These are phyloP conservation scores for Myopa tessellatipennis DNA, from an alignment of 2,888 invertebrate genomes.

Conservation along the genomic window DNA sequence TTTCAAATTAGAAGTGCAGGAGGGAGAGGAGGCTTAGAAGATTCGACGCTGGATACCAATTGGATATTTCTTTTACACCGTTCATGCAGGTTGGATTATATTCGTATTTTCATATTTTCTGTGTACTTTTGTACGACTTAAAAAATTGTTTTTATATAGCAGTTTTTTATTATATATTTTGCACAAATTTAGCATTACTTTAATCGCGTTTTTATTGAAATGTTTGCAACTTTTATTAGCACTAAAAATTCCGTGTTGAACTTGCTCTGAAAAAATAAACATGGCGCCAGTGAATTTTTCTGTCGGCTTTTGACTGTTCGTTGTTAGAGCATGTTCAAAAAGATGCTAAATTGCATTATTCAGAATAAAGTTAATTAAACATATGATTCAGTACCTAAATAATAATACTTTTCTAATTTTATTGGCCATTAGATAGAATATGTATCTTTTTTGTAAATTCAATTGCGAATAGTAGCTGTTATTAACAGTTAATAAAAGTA, in stretches of 20 bases:
- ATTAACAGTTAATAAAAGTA: too few relatives aligned
- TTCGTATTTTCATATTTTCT: background rate
- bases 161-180: background rate
- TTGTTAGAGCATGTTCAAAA: background rate
- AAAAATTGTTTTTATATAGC: background rate
- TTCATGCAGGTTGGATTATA: background rate
- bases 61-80: background rate
- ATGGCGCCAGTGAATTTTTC: constrained; percentile 50
- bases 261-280: constrained; percentile 47
- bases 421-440: too few relatives aligned
- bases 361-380: too few relatives aligned
- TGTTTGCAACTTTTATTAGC: constrained; percentile 10
- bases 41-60: constrained; percentile 16
- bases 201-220: background rate
- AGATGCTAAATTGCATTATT: too few relatives aligned
- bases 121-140: background rate
- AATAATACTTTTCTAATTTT: too few relatives aligned
- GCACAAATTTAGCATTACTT: background rate
- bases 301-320: constrained; percentile 30
- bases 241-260: constrained; percentile 28
- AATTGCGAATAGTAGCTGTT: too few relatives aligned
- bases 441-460: too few relatives aligned
- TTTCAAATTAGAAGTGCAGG: background rate
- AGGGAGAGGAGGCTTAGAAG: background rate
- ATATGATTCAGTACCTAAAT: too few relatives aligned